Conservation (phyloP, 1,140 invertebrate species). For the Conopomorpha cramerella region DNA sequence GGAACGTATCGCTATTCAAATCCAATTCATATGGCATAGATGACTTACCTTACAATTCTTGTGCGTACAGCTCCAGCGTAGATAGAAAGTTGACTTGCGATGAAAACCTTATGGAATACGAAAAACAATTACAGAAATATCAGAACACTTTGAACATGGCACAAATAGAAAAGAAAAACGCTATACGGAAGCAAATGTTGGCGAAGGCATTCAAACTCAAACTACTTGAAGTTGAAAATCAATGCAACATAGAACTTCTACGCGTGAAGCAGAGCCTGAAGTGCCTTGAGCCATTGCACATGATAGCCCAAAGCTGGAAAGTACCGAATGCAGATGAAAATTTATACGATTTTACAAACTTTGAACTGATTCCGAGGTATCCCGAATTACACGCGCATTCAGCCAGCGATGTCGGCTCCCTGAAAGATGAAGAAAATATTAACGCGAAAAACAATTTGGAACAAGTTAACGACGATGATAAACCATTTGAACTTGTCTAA, state of each 20-base stretch:
- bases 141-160: slow-evolving; percentile 48
- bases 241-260: slow-evolving; percentile 60
- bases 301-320: slow-evolving; percentile 43
- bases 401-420: slow-evolving; percentile 3
- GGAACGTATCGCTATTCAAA: too few species aligned
- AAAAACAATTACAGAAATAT: slow-evolving; percentile 44
- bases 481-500: neutral
- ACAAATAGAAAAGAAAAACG: slow-evolving; percentile 46
- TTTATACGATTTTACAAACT: slow-evolving; percentile 23
- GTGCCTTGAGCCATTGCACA: slow-evolving; percentile 53
- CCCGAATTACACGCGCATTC: slow-evolving; percentile 26
- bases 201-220: slow-evolving; percentile 51
- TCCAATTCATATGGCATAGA: neutral
- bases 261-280: slow-evolving; percentile 59
- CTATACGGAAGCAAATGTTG: slow-evolving; percentile 51
- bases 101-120: slow-evolving; percentile 45
- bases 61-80: slow-evolving; percentile 19
- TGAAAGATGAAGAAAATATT: neutral
- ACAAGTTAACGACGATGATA: neutral
- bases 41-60: slow-evolving; percentile 1
- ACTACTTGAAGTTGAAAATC: slow-evolving; percentile 60
- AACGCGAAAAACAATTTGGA: neutral
- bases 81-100: slow-evolving; percentile 33
- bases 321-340: slow-evolving; percentile 10
- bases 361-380: slow-evolving; percentile 35